Conservation (phyloP, 2,797 vertebrate genomes). For the Meriones psammophilus region DNA sequence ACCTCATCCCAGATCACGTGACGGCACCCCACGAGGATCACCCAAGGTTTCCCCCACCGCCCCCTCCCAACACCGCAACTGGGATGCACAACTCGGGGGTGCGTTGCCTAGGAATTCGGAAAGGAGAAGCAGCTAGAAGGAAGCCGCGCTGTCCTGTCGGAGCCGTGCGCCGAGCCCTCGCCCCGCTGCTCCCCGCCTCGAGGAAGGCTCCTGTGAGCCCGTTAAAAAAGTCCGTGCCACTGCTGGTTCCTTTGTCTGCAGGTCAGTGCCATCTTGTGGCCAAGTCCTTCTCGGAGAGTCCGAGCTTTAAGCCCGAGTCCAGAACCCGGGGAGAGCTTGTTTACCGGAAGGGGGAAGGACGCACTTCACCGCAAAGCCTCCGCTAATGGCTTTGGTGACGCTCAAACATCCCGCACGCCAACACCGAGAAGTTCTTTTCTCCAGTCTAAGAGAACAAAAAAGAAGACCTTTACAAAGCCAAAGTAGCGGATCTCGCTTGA, state of each 20-base stretch:
- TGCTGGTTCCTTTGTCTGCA: constrained; percentile 76
- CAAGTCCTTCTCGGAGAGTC: not conserved
- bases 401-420: not conserved
- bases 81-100: constrained; percentile 81
- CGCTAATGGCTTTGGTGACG: not conserved
- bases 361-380: not conserved
- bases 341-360: not conserved
- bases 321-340: not conserved
- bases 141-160: constrained; percentile 43
- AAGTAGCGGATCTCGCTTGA: not conserved
- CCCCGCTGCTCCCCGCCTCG: constrained; percentile 8
- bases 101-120: constrained; percentile 85
- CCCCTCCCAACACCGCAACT: constrained; percentile 65
- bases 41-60: constrained; percentile 17
- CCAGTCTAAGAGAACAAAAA: constrained; percentile 14
- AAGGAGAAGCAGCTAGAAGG: constrained; percentile 77
- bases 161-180: not conserved
- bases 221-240: constrained; percentile 15
- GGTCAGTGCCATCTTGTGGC: constrained; percentile 89
- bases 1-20: constrained; percentile 87
- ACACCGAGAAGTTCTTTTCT: not conserved
- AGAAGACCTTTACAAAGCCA: constrained; percentile 29
- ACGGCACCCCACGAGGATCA: constrained; percentile 69
- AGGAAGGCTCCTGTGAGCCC: constrained; percentile 51
- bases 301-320: not conserved